phyloP scores from a whole-genome alignment of 1,140 invertebrate genomes.

The Drosophila pseudoananassae region DNA sequence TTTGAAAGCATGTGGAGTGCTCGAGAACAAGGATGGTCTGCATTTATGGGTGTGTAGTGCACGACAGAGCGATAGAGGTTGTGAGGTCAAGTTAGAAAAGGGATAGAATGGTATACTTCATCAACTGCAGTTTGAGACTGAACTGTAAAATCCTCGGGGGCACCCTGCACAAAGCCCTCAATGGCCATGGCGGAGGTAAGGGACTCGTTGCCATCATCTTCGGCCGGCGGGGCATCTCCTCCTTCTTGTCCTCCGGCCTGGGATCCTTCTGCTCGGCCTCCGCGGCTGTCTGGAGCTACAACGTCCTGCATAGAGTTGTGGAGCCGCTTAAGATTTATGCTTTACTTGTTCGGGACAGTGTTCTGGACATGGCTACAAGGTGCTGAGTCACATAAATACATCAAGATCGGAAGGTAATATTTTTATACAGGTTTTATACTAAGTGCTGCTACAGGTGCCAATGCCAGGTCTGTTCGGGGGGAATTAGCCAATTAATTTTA shows the following conservation, averaged over 20 bases:
- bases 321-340: constrained; percentile 21
- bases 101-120: constrained; percentile 77
- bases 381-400: constrained; percentile 31
- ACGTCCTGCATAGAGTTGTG: constrained; percentile 64
- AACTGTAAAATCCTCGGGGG: constrained; percentile 86
- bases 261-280: constrained; percentile 3
- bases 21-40: constrained; percentile 26
- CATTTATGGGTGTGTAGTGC: constrained; percentile 31
- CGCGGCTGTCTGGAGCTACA: constrained; percentile 41
- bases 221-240: constrained; percentile 5
- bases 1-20: constrained; percentile 28
- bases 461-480: constrained; percentile 25
- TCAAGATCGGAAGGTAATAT: not conserved
- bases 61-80: constrained; percentile 15
- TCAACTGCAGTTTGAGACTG: constrained; percentile 84
- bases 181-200: constrained; percentile 85
- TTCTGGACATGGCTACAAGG: constrained; percentile 25
- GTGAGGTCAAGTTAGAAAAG: constrained; percentile 36
- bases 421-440: constrained; percentile 16
- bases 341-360: constrained; percentile 10
- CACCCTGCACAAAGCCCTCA: constrained; percentile 87
- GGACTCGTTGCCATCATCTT: constrained; percentile 73
- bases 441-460: constrained; percentile 36
- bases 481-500: constrained; percentile 5
- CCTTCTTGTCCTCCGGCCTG: not conserved